Conservation (phyloP, 2,888 invertebrate genomes). For the Mythimna lalbum region DNA sequence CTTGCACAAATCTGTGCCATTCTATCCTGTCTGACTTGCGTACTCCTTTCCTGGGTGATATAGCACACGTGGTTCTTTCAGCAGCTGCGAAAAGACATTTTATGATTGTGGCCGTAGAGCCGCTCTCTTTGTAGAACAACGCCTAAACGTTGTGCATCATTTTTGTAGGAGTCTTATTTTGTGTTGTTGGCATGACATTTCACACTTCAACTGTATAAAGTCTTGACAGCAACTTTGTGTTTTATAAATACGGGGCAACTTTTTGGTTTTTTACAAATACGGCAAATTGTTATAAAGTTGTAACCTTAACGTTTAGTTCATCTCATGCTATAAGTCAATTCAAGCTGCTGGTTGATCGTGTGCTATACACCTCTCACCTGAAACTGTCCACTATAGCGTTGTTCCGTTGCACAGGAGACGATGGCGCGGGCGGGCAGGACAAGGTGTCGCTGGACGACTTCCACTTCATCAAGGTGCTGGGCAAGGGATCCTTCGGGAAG, state of each 20-base stretch:
- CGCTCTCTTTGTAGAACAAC: background rate
- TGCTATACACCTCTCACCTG: background rate
- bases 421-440: constrained; percentile 70
- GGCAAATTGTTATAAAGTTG: no score
- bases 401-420: constrained; percentile 62
- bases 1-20: constrained; percentile 24
- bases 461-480: constrained; percentile 99
- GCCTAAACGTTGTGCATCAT: background rate
- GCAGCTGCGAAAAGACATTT: constrained; percentile 4
- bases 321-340: background rate
- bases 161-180: background rate
- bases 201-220: no score
- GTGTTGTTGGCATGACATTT: no score
- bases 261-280: no score
- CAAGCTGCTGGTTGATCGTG: constrained; percentile 2
- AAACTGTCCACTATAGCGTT: background rate
- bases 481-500: constrained; percentile 99
- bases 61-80: constrained; percentile 17
- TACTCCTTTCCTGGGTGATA: background rate
- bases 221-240: no score
- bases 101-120: background rate
- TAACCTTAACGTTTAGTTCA: no score
- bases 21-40: constrained; percentile 25
- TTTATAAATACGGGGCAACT: no score
- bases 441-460: constrained; percentile 96